Evolutionary conservation across 2,888 invertebrate genomes (phyloP), one percentile per base, ranked within the genome.

Genomic region (Ichneumoninae sp.): DNA sequence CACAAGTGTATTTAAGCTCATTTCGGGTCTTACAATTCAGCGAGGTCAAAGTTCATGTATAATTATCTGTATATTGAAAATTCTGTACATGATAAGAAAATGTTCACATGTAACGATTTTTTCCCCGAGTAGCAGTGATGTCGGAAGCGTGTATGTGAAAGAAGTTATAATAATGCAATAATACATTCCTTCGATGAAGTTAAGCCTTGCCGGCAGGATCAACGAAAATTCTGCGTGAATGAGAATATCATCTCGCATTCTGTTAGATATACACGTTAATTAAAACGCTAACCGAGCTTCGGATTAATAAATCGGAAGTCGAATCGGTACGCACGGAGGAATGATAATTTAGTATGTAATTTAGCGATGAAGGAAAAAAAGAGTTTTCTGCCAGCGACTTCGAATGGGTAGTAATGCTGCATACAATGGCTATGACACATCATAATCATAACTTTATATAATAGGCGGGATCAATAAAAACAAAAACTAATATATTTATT

Each of bases 391-490:
- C 82, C 86, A 70, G 84, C 72, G 69, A 70, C 87, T 86, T 86
- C 65, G 47, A 81, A 82, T 80, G 54, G 80, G 82, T 85, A 86
- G 83, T 86, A 79, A 62, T 86, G 88, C 87, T 89, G 82, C 79
- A 85, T 87, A 90, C 87, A 89, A 90, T 86, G 87, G 90, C 89
- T 91, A 91, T 89, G 92, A 92, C 91, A 91, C 92, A 92, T 92
- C 91, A 92, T 92, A 91, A 90, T 88, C 89, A 87, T 93, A 92
- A 93, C 88, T 91, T 90, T 91, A 91, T 90, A 91, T 90, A 89
- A 90, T 92, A 92, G 90, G 91, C 87, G 92, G 92, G 92, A 93
- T 92, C 92, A 92, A 93, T 91, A 88, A 91, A 83, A 79, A 86
- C 36, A 62, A 69, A 77, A 80, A 57, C 71, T 80, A 89, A 82